phyloP scores from a whole-genome alignment of 1,140 invertebrate species.

The Aethina tumida region DNA sequence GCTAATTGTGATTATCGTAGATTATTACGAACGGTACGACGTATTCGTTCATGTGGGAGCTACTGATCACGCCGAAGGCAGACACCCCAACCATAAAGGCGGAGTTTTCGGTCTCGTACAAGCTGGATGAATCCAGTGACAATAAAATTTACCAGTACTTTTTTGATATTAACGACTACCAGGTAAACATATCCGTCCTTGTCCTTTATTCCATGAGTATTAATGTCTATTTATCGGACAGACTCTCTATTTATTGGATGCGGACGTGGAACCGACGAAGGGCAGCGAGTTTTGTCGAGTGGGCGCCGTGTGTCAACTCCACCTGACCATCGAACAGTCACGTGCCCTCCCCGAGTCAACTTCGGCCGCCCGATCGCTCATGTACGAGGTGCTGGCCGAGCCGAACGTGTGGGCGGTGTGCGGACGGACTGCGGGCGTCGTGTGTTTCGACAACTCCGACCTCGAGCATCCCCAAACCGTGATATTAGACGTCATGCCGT shows the following conservation, averaged over 20 bases:
- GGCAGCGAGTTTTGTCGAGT: conserved; percentile 80
- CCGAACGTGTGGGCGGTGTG: conserved; percentile 88
- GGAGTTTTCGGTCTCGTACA: conserved; percentile 34
- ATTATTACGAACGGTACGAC: conserved; percentile 55
- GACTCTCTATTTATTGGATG: conserved; percentile 75
- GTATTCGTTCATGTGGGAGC: conserved; percentile 75
- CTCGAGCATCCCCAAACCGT: conserved; percentile 62
- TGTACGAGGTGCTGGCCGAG: conserved; percentile 89
- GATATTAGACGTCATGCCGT: conserved; percentile 80
- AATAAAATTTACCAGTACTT: conserved; percentile 42
- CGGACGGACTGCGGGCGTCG: conserved; percentile 76
- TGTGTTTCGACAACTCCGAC: conserved; percentile 56
- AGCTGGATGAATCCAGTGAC: conserved; percentile 33
- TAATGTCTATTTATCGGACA: conserved; percentile 27
- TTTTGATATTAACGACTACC: conserved; percentile 53
- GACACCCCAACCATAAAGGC: conserved; percentile 20
- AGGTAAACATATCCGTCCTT: conserved; percentile 39
- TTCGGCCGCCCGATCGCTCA: conserved; percentile 48
- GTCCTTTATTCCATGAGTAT: neutral
- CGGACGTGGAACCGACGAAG: conserved; percentile 68
- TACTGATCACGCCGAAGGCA: conserved; percentile 35
- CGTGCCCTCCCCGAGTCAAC: conserved; percentile 21
- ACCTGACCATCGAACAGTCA: conserved; percentile 57
- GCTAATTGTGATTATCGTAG: conserved; percentile 29
- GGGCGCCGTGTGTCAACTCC: conserved; percentile 77